Conservation (phyloP, 1,140 invertebrate species). For the Drosophila elegans region DNA sequence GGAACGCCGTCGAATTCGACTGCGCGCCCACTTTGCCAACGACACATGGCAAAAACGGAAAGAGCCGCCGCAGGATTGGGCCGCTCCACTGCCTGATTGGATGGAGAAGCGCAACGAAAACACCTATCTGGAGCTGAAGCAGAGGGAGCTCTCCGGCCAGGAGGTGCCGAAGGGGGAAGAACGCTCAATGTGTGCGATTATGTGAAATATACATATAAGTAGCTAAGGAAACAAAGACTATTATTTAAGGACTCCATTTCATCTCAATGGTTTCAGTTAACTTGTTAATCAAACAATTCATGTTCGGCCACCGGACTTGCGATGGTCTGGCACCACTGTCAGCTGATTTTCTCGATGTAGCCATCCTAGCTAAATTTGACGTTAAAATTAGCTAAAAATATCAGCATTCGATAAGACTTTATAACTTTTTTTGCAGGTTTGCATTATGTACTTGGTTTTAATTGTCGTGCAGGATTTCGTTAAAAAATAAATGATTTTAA, state of each 20-base stretch:
- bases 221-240: constrained; percentile 2
- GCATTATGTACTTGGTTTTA: too few relatives aligned
- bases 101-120: constrained; percentile 88
- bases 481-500: too few relatives aligned
- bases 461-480: too few relatives aligned
- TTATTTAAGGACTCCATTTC: not conserved
- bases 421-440: too few relatives aligned
- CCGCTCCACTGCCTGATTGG: constrained; percentile 90
- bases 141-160: constrained; percentile 86
- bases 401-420: too few relatives aligned
- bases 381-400: not conserved
- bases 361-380: not conserved
- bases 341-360: constrained; percentile 12
- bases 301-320: not conserved
- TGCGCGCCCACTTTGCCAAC: constrained; percentile 89
- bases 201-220: constrained; percentile 54
- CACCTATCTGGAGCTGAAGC: constrained; percentile 88
- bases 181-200: constrained; percentile 62
- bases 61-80: constrained; percentile 92
- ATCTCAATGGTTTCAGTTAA: not conserved
- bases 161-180: constrained; percentile 29
- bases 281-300: too few relatives aligned
- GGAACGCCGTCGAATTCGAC: constrained; percentile 86
- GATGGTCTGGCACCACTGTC: constrained; percentile 36
- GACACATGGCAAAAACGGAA: constrained; percentile 91